These are phyloP conservation scores for Mesorhabditis belari DNA, from an alignment of 2,888 invertebrate genomes.

Conservation along the genomic window DNA sequence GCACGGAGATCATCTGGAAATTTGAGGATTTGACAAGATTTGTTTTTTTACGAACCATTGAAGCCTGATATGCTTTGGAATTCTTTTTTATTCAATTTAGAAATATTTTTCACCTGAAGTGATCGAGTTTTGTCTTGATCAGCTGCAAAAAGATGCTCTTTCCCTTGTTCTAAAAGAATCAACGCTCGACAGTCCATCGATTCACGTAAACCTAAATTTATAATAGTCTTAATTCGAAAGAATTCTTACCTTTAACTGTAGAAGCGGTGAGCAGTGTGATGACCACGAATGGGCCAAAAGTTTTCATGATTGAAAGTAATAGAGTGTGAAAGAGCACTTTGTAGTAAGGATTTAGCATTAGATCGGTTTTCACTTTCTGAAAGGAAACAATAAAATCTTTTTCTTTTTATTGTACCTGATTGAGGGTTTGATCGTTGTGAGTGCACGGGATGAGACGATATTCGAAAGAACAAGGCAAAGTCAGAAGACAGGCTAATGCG, in stretches of 20 bases:
- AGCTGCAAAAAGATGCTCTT: slow-evolving; percentile 31
- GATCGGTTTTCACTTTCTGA: slow-evolving; percentile 18
- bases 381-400: neutral
- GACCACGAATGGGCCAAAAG: slow-evolving; percentile 35
- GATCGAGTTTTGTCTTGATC: slow-evolving; percentile 38
- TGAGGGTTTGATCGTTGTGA: slow-evolving; percentile 6
- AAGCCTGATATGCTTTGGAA: neutral
- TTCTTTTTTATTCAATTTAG: neutral
- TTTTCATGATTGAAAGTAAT: slow-evolving; percentile 31
- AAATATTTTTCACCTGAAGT: slow-evolving; percentile 18
- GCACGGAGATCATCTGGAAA: slow-evolving; percentile 33
- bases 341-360: slow-evolving; percentile 20
- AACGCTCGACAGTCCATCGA: slow-evolving; percentile 38
- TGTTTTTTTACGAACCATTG: too few species aligned
- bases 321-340: slow-evolving; percentile 24
- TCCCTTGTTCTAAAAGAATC: slow-evolving; percentile 37
- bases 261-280: slow-evolving; percentile 32
- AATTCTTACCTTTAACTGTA: neutral
- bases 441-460: slow-evolving; percentile 22
- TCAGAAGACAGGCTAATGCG: slow-evolving; percentile 25
- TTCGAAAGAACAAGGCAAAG: slow-evolving; percentile 36
- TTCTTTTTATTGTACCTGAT: slow-evolving; percentile 1
- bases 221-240: slow-evolving; percentile 12
- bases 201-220: slow-evolving; percentile 28
- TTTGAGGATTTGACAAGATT: too few species aligned